Percentiles rank a stretch among this genome's conserved stretches.
Conservation (phyloP, 2,113 vertebrate genomes). For the Butorides virescens region DNA sequence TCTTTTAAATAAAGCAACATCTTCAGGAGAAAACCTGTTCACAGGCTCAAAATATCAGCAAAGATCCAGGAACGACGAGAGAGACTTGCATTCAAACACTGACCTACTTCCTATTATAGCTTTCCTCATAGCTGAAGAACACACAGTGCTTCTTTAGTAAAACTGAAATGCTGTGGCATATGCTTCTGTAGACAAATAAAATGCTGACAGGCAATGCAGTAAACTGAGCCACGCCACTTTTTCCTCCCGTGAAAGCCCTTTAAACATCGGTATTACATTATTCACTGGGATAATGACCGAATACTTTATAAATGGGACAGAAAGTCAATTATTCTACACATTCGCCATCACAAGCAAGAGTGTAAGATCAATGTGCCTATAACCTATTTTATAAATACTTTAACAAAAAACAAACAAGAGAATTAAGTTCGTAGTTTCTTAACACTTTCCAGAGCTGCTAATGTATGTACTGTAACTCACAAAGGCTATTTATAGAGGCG, state of each 20-base stretch:
- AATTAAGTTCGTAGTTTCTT: conserved; percentile 19
- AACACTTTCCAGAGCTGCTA: conserved; percentile 39
- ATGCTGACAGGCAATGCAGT: conserved; percentile 36
- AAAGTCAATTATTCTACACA: conserved; percentile 46
- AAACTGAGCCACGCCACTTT: conserved; percentile 20
- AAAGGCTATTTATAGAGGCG: conserved; percentile 22
- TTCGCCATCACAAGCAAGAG: neutral
- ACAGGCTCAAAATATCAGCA: neutral
- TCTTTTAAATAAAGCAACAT: conserved; percentile 8
- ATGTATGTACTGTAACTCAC: conserved; percentile 40
- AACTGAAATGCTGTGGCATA: conserved; percentile 48
- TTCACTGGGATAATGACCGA: conserved; percentile 13
- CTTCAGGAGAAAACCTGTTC: neutral
- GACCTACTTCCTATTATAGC: conserved; percentile 60
- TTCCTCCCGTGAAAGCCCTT: conserved; percentile 31
- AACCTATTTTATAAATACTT: conserved; percentile 46
- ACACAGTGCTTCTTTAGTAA: neutral
- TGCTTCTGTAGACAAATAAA: conserved; percentile 45
- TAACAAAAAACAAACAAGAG: conserved; percentile 16
- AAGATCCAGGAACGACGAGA: conserved; percentile 16
- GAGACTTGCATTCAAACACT: conserved; percentile 16
- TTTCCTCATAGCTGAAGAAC: conserved; percentile 18
- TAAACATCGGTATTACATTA: conserved; percentile 10
- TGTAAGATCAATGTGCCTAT: conserved; percentile 26
- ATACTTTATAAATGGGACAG: conserved; percentile 44